phyloP scores from a whole-genome alignment of 2,113 vertebrate genomes.

The Petromus typicus region DNA sequence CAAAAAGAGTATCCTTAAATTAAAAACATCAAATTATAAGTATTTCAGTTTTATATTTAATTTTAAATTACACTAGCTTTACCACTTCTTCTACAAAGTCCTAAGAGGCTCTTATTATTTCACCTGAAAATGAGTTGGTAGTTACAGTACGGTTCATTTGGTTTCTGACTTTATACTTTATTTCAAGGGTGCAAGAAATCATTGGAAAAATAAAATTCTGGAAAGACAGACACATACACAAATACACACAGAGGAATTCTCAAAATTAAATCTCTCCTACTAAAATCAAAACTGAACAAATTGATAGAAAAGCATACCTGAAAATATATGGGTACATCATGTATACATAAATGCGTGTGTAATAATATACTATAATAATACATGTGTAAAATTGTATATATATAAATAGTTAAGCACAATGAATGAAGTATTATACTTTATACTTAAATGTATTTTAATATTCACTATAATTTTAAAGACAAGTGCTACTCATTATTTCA shows the following conservation, averaged over 20 bases:
- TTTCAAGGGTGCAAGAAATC: background rate
- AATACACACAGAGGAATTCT: background rate
- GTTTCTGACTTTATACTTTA: background rate
- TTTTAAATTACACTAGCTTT: background rate
- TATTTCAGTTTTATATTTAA: background rate
- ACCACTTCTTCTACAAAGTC: background rate
- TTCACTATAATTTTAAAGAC: background rate
- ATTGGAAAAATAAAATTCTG: background rate
- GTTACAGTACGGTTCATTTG: background rate
- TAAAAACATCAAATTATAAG: conserved; percentile 8
- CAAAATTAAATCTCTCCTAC: background rate
- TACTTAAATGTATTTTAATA: background rate
- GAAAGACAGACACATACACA: background rate
- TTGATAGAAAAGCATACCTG: background rate
- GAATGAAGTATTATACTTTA: background rate
- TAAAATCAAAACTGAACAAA: background rate
- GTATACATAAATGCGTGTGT: background rate
- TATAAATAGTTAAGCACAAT: background rate
- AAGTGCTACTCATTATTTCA: background rate
- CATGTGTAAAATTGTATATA: too few relatives aligned
- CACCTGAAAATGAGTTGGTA: background rate
- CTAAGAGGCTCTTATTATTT: background rate
- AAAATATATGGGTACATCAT: background rate
- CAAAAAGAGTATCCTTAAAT: background rate
- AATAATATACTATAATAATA: too few relatives aligned